A percentile compares a stretch with the other conserved stretches of the same genome.
Evolutionary conservation across 2,113 vertebrate species (phyloP).

Genomic region (Cololabis saira): DNA sequence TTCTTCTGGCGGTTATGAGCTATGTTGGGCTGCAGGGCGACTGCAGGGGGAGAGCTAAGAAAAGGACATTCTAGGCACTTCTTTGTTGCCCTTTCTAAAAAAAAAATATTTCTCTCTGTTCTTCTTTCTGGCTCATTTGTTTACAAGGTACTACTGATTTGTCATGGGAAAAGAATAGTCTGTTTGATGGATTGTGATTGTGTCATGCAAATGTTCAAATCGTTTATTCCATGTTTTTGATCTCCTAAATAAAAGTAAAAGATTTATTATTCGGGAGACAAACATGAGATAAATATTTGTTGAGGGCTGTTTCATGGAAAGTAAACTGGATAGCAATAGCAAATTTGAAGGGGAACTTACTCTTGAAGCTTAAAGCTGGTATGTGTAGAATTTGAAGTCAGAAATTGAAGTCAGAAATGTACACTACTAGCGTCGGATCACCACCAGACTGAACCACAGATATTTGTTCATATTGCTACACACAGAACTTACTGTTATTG

Average conservation of each 20-base stretch:
- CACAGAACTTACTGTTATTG: too few relatives aligned
- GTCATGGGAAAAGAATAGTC: conserved; percentile 5
- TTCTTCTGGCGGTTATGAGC: conserved; percentile 26
- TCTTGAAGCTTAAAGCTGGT: too few relatives aligned
- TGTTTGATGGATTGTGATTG: background rate
- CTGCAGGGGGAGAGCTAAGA: conserved; percentile 27
- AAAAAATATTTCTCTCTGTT: background rate
- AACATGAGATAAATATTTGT: too few relatives aligned
- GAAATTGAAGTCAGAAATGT: background rate
- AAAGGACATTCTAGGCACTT: conserved; percentile 26
- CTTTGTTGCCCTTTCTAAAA: conserved; percentile 29
- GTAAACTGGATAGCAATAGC: conserved; percentile 3
- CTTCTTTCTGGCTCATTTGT: background rate
- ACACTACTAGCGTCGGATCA: too few relatives aligned
- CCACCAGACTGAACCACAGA: too few relatives aligned
- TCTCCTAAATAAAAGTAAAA: too few relatives aligned
- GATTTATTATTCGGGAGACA: too few relatives aligned
- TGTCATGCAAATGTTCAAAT: conserved; percentile 12
- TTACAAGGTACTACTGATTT: background rate
- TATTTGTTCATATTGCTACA: too few relatives aligned
- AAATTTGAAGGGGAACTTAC: too few relatives aligned
- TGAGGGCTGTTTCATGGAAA: background rate
- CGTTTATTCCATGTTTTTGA: background rate
- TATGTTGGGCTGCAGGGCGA: conserved; percentile 15
- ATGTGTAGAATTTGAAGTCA: too few relatives aligned